Evolutionary conservation across 53 echinoderm and acorn worm species (phyloP).

Genomic region (Apostichopus leukothele): DNA sequence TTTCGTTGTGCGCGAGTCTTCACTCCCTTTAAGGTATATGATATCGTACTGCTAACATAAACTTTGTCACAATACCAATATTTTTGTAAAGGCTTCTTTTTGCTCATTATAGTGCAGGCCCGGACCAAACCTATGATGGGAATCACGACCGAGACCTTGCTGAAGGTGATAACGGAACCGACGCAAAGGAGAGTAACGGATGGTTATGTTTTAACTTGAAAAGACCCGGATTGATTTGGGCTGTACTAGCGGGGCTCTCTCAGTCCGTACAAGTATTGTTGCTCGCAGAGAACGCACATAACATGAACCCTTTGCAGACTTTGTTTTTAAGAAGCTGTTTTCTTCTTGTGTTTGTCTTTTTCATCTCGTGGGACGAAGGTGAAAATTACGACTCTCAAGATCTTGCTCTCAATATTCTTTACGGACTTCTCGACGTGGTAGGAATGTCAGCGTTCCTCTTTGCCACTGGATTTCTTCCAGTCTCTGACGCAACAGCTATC

Average conservation of each 20-base stretch:
- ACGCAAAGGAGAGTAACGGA: not conserved
- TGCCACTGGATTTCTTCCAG: not conserved
- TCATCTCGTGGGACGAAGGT: conserved; percentile 18
- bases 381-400: not conserved
- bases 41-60: too few species aligned
- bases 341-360: not conserved
- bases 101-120: too few species aligned
- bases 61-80: too few species aligned
- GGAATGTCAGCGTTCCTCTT: not conserved
- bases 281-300: not conserved
- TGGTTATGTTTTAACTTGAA: not conserved
- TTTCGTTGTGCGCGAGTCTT: too few species aligned
- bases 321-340: conserved; percentile 10
- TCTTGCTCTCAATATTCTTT: not conserved
- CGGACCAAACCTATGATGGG: too few species aligned
- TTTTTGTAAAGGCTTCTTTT: too few species aligned
- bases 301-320: not conserved
- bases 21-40: too few species aligned
- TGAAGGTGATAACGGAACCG: not conserved
- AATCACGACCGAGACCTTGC: too few species aligned
- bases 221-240: conserved; percentile 7
- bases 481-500: not conserved
- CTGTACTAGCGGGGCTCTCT: not conserved
- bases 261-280: not conserved
- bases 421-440: not conserved